A percentile compares a stretch with the other conserved stretches of the same genome.
These are phyloP conservation scores for Mesocricetus auratus DNA, from an alignment of 2,113 vertebrate genomes.

Conservation along the genomic window DNA sequence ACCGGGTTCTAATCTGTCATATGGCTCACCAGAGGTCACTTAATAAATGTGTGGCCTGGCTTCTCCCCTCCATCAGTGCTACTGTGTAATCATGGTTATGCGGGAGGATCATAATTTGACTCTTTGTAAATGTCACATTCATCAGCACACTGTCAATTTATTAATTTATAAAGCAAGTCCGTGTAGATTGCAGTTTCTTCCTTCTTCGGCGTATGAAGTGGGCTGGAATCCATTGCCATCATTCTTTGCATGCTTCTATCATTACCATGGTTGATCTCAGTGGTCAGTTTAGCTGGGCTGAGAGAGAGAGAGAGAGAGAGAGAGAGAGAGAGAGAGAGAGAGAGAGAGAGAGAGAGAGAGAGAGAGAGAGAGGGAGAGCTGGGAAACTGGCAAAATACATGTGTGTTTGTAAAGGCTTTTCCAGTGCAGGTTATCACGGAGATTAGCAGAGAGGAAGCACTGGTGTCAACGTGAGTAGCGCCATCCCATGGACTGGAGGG, in stretches of 20 bases:
- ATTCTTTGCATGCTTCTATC: not conserved
- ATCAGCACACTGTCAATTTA: not conserved
- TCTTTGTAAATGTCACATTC: slow-evolving; percentile 7
- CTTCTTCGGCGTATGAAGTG: not conserved
- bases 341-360: not conserved
- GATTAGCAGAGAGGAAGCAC: not conserved
- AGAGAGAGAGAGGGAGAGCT: not conserved
- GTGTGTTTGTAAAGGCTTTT: not conserved
- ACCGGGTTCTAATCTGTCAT: slow-evolving; percentile 6
- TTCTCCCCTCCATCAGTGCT: not conserved
- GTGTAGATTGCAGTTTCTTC: not conserved
- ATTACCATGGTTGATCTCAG: not conserved
- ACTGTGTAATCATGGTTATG: not conserved
- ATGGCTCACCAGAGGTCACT: not conserved
- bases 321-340: not conserved
- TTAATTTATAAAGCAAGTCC: not conserved
- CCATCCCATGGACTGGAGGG: not conserved
- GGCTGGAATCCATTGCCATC: not conserved
- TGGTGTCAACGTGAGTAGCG: no score
- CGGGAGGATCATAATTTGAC: not conserved
- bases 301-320: no score
- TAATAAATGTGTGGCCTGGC: not conserved
- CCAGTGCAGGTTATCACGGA: not conserved
- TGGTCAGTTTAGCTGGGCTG: not conserved
- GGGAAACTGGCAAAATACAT: not conserved